Evolutionary conservation across 2,888 invertebrate genomes (phyloP), one percentile per base, ranked within the genome.

Genomic region (Stictocephala bisonia): DNA sequence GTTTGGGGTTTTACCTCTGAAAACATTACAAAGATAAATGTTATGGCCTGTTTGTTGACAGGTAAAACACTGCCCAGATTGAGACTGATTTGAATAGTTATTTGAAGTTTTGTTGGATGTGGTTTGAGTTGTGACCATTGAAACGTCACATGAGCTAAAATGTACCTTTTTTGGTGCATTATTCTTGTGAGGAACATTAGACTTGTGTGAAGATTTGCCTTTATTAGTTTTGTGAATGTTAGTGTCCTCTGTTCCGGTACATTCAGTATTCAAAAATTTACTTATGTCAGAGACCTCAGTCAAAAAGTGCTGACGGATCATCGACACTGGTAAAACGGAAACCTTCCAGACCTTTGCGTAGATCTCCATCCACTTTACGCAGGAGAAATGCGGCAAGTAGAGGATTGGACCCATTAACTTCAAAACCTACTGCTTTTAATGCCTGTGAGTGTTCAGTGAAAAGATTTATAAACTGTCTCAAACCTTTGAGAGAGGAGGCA

Each of bases 261-360:
- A 56, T 31, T 56, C 56, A 7, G 29, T 56, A n/a, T 56, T 56
- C 31, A 56, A n/a, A n/a, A 56, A 56, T 56, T 29, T 31, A 15
- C n/a, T 56, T 29, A 56, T 29, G 13, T 56, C 56, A 15, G 13
- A 29, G 4, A 31, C 56, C 2, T 56, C 56, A 1, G 56, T 27
- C 15, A 56, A 27, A 2, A 27, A n/a, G 56, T 56, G 56, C 15
- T 26, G 56, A 3, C 2, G 31, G 27, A 7, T 18, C 56, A 7
- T 27, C 56, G 1, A 18, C 13, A 3, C 26, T 26, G 15, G 1
- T 3, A 6, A 31, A 27, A 15, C 31, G 56, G 27, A 31, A 56
- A 15, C n/a, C 56, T 56, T 56, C 56, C 3, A 56, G 15, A 1
- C 31, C 31, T 18, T 56, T 56, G 4, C 31, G 56, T 29, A 56